Evolutionary conservation across 2,888 invertebrate genomes (phyloP).

Genomic region (Oxyteleia sp.): DNA sequence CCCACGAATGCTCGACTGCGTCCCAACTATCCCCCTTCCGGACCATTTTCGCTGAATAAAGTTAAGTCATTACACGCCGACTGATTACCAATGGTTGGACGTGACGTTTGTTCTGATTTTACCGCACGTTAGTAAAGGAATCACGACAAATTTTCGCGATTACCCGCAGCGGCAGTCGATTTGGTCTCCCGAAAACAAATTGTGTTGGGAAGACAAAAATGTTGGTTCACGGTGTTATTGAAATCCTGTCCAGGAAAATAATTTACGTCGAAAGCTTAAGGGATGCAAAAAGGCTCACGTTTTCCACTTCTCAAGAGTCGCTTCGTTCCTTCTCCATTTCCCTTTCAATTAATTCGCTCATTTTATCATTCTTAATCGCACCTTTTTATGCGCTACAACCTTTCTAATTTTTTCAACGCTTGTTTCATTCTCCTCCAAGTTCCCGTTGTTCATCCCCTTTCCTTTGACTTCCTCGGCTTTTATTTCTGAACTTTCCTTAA

Average conservation of each 20-base stretch:
- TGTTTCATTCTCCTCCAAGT: neutral
- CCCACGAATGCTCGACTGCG: too few relatives aligned
- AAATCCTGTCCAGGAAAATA: too few relatives aligned
- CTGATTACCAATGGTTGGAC: slow-evolving; percentile 56
- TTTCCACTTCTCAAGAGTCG: neutral
- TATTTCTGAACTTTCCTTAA: slow-evolving; percentile 20
- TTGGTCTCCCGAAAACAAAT: neutral
- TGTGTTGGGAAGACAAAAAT: neutral
- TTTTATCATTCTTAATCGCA: slow-evolving; percentile 27
- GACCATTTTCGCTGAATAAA: too few relatives aligned
- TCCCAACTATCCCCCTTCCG: too few relatives aligned
- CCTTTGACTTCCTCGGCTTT: slow-evolving; percentile 11
- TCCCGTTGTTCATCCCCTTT: slow-evolving; percentile 14
- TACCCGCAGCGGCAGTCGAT: slow-evolving; percentile 20
- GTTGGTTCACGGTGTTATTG: too few relatives aligned
- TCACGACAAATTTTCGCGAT: slow-evolving; percentile 35
- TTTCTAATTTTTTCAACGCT: slow-evolving; percentile 24
- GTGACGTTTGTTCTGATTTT: slow-evolving; percentile 52
- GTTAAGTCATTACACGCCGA: too few relatives aligned
- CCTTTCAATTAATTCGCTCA: slow-evolving; percentile 21
- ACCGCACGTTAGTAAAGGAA: slow-evolving; percentile 36
- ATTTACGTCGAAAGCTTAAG: neutral
- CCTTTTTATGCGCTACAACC: slow-evolving; percentile 11
- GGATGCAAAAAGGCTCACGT: neutral
- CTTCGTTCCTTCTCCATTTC: neutral